Conservation (phyloP, 2,797 vertebrate species). For the Lepus townsendii region DNA sequence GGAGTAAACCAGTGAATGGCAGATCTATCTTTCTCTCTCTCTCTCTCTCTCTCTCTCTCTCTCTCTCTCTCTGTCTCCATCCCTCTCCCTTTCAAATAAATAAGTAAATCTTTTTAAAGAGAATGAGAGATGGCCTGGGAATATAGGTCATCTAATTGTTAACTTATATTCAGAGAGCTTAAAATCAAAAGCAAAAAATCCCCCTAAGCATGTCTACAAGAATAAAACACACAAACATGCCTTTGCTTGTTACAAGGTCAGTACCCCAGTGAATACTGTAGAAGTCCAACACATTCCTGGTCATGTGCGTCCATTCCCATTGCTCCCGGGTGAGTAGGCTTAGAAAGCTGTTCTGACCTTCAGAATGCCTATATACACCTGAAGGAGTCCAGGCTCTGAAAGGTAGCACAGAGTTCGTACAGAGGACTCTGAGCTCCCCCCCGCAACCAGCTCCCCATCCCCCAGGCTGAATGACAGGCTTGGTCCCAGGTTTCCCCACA, state of each 20-base stretch:
- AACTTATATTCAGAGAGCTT: background rate
- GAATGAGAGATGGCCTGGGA: background rate
- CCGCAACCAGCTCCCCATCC: background rate
- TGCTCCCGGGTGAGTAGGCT: background rate
- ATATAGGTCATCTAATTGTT: background rate
- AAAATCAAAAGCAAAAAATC: slow-evolving; percentile 35
- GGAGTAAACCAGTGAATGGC: too few species aligned
- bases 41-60: too few species aligned
- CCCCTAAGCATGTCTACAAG: background rate
- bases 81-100: too few species aligned
- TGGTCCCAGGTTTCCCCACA: background rate
- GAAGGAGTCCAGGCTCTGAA: background rate
- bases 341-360: background rate
- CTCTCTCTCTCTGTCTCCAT: too few species aligned
- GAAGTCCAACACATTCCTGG: background rate
- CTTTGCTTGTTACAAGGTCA: background rate
- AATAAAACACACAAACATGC: background rate
- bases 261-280: background rate
- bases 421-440: background rate
- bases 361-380: background rate
- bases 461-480: background rate
- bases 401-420: background rate
- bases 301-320: background rate
- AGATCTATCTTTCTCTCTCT: too few species aligned
- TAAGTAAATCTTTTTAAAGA: too few species aligned